phyloP scores from a whole-genome alignment of 2,888 invertebrate genomes.

The Colostygia pectinataria region DNA sequence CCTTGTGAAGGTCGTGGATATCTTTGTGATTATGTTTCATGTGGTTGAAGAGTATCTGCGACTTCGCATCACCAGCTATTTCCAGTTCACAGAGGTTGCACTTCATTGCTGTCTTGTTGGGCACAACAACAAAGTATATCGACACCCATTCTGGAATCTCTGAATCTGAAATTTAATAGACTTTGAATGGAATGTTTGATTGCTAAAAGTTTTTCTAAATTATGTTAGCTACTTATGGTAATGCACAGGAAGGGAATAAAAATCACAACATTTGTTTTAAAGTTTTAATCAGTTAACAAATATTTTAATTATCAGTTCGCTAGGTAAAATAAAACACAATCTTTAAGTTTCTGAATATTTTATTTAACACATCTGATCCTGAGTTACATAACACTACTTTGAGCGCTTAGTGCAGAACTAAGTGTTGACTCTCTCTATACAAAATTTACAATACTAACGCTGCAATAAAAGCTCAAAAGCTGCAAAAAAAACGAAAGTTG shows the following conservation, averaged over 20 bases:
- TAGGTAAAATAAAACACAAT: conserved; percentile 12
- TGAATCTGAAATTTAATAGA: conserved; percentile 28
- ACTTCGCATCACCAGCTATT: conserved; percentile 49
- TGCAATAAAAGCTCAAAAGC: too few relatives aligned
- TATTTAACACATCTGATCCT: neutral
- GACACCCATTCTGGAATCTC: conserved; percentile 63
- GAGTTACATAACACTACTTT: too few relatives aligned
- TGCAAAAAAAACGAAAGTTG: too few relatives aligned
- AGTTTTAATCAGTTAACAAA: conserved; percentile 2
- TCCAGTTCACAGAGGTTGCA: conserved; percentile 65
- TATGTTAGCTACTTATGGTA: neutral
- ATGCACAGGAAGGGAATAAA: conserved; percentile 33
- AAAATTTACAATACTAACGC: too few relatives aligned
- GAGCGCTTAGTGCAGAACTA: too few relatives aligned
- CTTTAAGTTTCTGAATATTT: neutral
- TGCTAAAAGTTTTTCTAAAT: neutral
- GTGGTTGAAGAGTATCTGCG: conserved; percentile 53
- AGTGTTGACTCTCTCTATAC: too few relatives aligned
- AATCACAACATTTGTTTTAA: neutral
- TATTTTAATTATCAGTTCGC: too few relatives aligned
- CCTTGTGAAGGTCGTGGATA: conserved; percentile 64
- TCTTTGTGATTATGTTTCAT: conserved; percentile 59
- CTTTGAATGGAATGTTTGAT: neutral
- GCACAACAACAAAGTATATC: conserved; percentile 59
- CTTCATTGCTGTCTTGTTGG: conserved; percentile 45